These are phyloP conservation scores for Notechis scutatus DNA, from an alignment of 2,113 vertebrate genomes.

Conservation along the genomic window DNA sequence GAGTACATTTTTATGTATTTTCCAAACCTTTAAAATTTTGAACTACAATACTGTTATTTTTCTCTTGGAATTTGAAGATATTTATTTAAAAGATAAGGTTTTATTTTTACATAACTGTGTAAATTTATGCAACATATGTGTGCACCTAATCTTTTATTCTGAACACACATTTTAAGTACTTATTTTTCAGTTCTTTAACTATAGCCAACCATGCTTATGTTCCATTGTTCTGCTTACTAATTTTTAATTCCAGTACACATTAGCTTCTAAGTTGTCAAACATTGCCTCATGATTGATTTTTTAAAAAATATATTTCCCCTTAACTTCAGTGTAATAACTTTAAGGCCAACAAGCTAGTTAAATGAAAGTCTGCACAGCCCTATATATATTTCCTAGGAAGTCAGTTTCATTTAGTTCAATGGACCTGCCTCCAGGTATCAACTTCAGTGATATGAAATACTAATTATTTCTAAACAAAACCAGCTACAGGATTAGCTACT, in stretches of 20 bases:
- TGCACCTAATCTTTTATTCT: constrained; percentile 11
- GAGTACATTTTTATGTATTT: not conserved
- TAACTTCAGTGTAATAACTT: constrained; percentile 15
- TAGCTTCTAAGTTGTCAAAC: not conserved
- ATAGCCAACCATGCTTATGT: not conserved
- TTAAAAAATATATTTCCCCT: not conserved
- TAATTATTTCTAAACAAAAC: not conserved
- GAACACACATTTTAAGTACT: not conserved
- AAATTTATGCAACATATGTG: not conserved
- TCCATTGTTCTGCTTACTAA: constrained; percentile 21
- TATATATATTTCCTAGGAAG: not conserved
- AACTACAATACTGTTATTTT: not conserved
- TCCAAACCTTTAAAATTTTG: constrained; percentile 6
- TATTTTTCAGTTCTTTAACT: constrained; percentile 35
- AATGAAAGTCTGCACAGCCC: not conserved
- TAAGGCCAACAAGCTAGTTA: not conserved
- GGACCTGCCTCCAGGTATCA: not conserved
- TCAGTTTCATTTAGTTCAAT: not conserved
- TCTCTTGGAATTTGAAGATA: not conserved
- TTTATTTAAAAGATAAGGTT: not conserved
- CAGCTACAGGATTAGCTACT: not conserved
- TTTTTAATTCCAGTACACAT: constrained; percentile 28
- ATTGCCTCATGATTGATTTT: not conserved
- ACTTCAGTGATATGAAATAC: not conserved
- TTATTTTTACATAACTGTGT: constrained; percentile 1